Conservation (phyloP, 2,888 invertebrate genomes). For the Odontocolon sp. region DNA sequence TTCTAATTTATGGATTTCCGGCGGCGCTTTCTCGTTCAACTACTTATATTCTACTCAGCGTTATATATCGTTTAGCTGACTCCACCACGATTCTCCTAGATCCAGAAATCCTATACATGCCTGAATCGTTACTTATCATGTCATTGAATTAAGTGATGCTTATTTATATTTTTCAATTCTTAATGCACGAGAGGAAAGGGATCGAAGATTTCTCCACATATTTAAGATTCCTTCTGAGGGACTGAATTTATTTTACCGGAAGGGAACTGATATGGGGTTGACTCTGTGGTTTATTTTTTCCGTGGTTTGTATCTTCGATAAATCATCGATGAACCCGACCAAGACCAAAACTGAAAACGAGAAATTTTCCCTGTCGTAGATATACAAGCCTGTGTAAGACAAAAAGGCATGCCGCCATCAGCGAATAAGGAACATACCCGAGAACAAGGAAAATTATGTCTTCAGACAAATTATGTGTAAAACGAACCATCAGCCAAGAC, state of each 20-base stretch:
- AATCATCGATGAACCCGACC: no score
- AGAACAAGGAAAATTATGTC: constrained; percentile 60
- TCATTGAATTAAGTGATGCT: neutral
- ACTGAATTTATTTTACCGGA: neutral
- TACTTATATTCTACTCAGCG: neutral
- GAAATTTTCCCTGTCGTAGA: neutral
- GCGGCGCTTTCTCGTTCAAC: constrained; percentile 47
- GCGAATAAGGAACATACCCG: constrained; percentile 31
- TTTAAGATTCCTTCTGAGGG: neutral
- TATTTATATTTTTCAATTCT: neutral
- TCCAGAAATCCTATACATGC: no score
- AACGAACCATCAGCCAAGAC: constrained; percentile 48
- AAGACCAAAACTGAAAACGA: neutral
- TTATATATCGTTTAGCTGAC: constrained; percentile 1
- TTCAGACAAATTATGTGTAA: constrained; percentile 63
- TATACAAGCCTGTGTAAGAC: neutral
- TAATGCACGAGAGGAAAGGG: neutral
- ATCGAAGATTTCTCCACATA: neutral
- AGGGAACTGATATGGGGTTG: neutral
- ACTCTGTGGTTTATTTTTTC: constrained; percentile 39
- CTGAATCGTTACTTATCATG: no score
- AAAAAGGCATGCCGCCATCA: constrained; percentile 30
- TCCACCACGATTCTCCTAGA: neutral
- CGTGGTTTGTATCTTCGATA: no score
- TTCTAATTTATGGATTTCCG: constrained; percentile 78